Conservation (phyloP, 1,140 invertebrate species). For the Brachionus calyciflorus region DNA sequence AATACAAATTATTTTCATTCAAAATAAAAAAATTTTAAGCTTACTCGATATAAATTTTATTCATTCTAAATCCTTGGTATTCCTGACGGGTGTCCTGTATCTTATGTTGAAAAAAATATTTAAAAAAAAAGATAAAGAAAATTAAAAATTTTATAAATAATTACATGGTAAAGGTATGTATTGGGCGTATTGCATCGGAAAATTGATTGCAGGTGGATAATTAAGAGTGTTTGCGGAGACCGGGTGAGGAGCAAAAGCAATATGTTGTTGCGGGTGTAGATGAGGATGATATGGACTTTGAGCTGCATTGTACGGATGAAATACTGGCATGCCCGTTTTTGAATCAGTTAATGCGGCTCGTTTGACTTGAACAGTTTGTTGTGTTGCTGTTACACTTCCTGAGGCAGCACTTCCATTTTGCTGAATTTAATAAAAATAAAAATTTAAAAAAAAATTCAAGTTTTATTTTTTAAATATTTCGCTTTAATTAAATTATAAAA, state of each 20-base stretch:
- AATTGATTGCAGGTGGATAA: conserved; percentile 19
- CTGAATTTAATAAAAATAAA: conserved; percentile 16
- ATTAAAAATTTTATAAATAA: not conserved
- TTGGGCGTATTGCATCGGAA: conserved; percentile 30
- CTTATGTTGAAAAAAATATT: no score
- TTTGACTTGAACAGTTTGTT: not conserved
- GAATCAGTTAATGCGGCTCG: conserved; percentile 8
- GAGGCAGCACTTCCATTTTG: not conserved
- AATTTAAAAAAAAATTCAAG: no score
- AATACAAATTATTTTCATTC: no score
- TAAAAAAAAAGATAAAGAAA: not conserved
- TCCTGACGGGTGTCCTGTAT: conserved; percentile 4
- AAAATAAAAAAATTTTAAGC: no score
- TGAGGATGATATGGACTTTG: not conserved
- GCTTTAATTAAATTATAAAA: conserved; percentile 12
- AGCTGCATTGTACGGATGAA: not conserved
- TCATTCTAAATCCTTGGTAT: conserved; percentile 10
- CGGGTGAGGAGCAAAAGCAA: conserved; percentile 9
- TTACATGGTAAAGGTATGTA: conserved; percentile 33
- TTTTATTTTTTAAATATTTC: conserved; percentile 39
- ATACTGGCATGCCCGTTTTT: conserved; percentile 38
- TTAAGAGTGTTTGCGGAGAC: not conserved
- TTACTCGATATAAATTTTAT: no score
- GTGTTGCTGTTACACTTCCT: not conserved
- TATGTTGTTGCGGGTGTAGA: not conserved